These are phyloP conservation scores for Sweltsa coloradensis DNA, from an alignment of 1,140 invertebrate species.

Conservation along the genomic window DNA sequence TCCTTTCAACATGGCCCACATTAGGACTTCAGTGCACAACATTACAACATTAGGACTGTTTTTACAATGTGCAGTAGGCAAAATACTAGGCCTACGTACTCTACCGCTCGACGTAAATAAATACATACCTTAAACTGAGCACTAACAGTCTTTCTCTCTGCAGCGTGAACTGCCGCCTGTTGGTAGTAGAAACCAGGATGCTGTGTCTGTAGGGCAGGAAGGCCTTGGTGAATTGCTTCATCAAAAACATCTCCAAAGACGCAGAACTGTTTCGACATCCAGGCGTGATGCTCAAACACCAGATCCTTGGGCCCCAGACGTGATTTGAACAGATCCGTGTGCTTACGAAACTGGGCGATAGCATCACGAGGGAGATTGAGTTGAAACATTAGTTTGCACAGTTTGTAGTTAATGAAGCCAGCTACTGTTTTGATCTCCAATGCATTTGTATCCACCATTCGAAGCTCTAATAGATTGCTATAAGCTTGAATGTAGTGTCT, in stretches of 20 bases:
- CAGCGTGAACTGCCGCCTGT: conserved; percentile 78
- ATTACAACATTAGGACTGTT: too few species aligned
- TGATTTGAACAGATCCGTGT: conserved; percentile 78
- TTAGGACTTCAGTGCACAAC: too few species aligned
- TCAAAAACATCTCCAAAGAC: conserved; percentile 92
- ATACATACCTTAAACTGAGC: too few species aligned
- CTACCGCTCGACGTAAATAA: too few species aligned
- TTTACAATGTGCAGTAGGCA: too few species aligned
- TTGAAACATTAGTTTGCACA: conserved; percentile 80
- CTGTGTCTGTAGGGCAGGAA: conserved; percentile 85
- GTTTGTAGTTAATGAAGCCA: conserved; percentile 90
- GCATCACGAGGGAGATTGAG: conserved; percentile 84
- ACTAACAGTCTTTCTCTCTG: conserved; percentile 57
- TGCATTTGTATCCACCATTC: conserved; percentile 79
- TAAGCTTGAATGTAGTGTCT: conserved; percentile 92
- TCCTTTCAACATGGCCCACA: too few species aligned
- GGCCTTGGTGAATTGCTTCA: conserved; percentile 78
- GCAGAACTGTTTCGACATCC: conserved; percentile 86
- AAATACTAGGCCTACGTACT: too few species aligned
- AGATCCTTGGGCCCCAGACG: conserved; percentile 67
- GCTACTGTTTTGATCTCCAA: conserved; percentile 91
- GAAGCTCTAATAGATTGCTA: conserved; percentile 72
- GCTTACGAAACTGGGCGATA: conserved; percentile 82
- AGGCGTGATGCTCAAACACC: conserved; percentile 89
- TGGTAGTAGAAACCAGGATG: conserved; percentile 96